Evolutionary conservation across 2,113 vertebrate genomes (phyloP).

Genomic region (Pollachius pollachius): DNA sequence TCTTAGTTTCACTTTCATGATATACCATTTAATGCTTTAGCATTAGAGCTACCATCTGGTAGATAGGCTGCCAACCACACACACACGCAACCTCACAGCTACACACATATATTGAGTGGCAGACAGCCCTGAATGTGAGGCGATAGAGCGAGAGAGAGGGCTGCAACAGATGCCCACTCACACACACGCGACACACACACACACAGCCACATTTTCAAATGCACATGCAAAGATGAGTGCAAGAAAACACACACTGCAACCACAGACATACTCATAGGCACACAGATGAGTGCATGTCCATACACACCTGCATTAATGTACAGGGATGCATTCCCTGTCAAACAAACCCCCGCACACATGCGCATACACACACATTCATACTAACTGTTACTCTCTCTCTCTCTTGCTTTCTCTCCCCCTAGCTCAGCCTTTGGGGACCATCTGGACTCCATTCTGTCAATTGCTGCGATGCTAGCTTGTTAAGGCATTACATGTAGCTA

Average conservation of each 20-base stretch:
- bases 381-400: neutral
- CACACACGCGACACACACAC: slow-evolving; percentile 29
- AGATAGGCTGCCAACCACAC: slow-evolving; percentile 24
- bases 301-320: neutral
- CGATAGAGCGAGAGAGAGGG: slow-evolving; percentile 22
- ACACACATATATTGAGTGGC: slow-evolving; percentile 13
- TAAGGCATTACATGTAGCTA: slow-evolving; percentile 39
- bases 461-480: slow-evolving; percentile 35
- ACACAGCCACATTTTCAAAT: slow-evolving; percentile 9
- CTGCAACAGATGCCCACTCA: slow-evolving; percentile 50
- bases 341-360: slow-evolving; percentile 12
- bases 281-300: slow-evolving; percentile 12
- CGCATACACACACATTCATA: slow-evolving; percentile 5
- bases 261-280: slow-evolving; percentile 3
- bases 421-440: slow-evolving; percentile 55
- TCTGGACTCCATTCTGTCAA: slow-evolving; percentile 57
- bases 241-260: slow-evolving; percentile 27
- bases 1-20: slow-evolving; percentile 18
- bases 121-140: slow-evolving; percentile 31
- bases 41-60: slow-evolving; percentile 57
- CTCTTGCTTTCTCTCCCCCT: neutral
- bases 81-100: slow-evolving; percentile 9
- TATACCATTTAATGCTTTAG: slow-evolving; percentile 50
- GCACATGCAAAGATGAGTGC: slow-evolving; percentile 10
- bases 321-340: neutral